These are phyloP conservation scores for Odontamblyopus lacepedii DNA, from an alignment of 2,797 vertebrate genomes.

Conservation along the genomic window DNA sequence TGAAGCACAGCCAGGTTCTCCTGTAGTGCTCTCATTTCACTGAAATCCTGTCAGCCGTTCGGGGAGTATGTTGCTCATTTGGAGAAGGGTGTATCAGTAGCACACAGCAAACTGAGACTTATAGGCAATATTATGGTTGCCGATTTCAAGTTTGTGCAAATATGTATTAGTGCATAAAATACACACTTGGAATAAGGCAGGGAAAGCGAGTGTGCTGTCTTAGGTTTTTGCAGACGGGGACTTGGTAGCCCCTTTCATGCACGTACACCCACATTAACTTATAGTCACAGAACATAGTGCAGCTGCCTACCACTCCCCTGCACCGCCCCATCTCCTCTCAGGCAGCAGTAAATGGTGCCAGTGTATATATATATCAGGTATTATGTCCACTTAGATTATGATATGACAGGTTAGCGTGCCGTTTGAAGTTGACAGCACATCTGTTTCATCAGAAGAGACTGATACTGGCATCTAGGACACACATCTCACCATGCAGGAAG, in stretches of 20 bases:
- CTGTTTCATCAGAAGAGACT: constrained; percentile 87
- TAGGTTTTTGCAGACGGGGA: constrained; percentile 50
- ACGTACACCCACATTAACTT: constrained; percentile 58
- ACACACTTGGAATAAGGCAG: constrained; percentile 36
- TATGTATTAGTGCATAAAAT: constrained; percentile 43
- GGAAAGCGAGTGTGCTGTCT: constrained; percentile 53
- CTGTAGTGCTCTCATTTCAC: constrained; percentile 79
- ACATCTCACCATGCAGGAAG: constrained; percentile 83
- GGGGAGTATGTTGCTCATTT: constrained; percentile 74
- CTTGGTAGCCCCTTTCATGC: constrained; percentile 52
- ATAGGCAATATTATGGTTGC: constrained; percentile 68
- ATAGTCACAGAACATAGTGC: constrained; percentile 68
- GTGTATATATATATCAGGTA: constrained; percentile 84
- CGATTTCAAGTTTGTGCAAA: constrained; percentile 55
- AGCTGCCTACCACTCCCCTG: constrained; percentile 74
- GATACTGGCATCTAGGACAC: constrained; percentile 89
- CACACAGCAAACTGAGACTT: constrained; percentile 64
- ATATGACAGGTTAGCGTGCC: constrained; percentile 83
- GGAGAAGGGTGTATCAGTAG: constrained; percentile 68
- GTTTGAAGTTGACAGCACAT: constrained; percentile 89
- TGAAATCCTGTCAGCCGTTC: constrained; percentile 78
- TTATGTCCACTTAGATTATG: constrained; percentile 90
- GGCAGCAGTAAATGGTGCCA: constrained; percentile 82
- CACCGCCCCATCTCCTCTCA: constrained; percentile 73
- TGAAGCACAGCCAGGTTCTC: constrained; percentile 81